These are phyloP conservation scores for Eulemur albifrons DNA, from an alignment of 2,797 vertebrate species.

Conservation along the genomic window DNA sequence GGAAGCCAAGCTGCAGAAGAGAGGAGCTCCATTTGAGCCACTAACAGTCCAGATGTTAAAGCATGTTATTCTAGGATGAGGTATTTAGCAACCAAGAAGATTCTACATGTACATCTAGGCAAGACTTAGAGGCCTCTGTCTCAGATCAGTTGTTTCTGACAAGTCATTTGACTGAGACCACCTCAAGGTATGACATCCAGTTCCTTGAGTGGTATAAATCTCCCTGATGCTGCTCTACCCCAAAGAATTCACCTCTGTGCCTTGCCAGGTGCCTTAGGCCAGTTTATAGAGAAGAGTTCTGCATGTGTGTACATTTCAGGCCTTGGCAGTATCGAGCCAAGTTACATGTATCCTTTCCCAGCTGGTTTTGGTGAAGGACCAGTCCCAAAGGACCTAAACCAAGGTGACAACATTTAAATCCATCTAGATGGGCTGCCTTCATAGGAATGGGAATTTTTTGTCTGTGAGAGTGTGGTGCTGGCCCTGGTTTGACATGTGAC, in stretches of 20 bases:
- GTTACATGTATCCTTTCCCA: background rate
- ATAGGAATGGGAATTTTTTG: background rate
- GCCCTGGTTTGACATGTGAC: background rate
- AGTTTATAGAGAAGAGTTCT: background rate
- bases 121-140: background rate
- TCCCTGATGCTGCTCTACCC: background rate
- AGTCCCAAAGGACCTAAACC: background rate
- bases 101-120: rapidly evolving
- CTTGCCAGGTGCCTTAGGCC: background rate
- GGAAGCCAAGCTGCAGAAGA: background rate
- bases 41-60: background rate
- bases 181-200: rapidly evolving
- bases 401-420: background rate
- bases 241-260: background rate
- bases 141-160: background rate
- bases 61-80: background rate
- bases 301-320: background rate
- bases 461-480: background rate
- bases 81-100: background rate
- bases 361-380: background rate
- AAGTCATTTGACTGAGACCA: background rate
- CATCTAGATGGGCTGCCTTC: background rate
- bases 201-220: rapidly evolving
- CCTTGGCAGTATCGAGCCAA: background rate
- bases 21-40: rapidly evolving